phyloP scores from a whole-genome alignment of 2,113 vertebrate species.

The Psephotus haematonotus region DNA sequence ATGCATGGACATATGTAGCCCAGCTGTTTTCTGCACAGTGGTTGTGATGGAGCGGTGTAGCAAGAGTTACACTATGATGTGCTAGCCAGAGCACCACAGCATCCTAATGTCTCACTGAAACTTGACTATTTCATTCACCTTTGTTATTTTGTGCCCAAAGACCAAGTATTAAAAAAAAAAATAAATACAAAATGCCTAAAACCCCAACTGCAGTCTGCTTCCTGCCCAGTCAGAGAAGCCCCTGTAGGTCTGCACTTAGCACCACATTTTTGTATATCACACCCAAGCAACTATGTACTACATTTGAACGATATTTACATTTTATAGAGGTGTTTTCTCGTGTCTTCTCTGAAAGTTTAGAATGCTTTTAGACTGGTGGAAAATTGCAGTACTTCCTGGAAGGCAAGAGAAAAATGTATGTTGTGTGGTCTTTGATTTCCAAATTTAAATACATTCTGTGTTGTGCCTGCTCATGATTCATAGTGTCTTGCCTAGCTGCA shows the following conservation, averaged over 20 bases:
- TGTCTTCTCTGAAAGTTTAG: constrained; percentile 22
- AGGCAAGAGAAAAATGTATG: constrained; percentile 41
- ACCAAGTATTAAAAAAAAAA: not conserved
- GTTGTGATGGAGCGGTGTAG: not conserved
- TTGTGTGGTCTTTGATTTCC: constrained; percentile 60
- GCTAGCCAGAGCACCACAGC: not conserved
- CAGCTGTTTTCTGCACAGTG: constrained; percentile 52
- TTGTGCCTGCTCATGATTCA: constrained; percentile 69
- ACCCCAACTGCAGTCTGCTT: not conserved
- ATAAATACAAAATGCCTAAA: not conserved
- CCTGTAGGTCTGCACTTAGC: not conserved
- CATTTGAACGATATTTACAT: not conserved
- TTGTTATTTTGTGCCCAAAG: not conserved
- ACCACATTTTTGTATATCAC: not conserved
- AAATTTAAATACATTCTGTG: constrained; percentile 64
- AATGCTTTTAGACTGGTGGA: not conserved
- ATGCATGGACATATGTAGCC: constrained; percentile 20
- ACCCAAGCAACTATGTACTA: not conserved
- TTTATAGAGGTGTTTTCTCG: not conserved
- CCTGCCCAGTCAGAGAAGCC: not conserved
- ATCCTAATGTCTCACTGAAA: not conserved
- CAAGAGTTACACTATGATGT: not conserved
- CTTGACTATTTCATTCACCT: not conserved
- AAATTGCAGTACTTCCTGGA: constrained; percentile 17
- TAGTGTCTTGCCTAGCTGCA: constrained; percentile 65